Base-by-base conservation (phyloP, 2,797 vertebrate species). In the Sciaenops ocellatus region DNA sequence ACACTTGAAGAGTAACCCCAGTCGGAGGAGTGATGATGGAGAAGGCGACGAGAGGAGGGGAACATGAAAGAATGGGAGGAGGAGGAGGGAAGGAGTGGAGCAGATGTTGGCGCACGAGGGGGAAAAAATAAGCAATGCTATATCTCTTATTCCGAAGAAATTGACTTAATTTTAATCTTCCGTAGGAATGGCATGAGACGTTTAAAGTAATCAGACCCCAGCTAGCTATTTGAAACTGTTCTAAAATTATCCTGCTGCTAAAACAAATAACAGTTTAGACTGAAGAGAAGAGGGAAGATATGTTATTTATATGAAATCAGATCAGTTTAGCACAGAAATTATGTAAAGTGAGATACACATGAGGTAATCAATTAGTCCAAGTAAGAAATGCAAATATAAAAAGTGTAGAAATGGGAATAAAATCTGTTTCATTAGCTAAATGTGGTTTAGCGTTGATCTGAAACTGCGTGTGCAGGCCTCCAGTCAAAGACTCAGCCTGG, bases 1-100 rank as follows among this genome's bases (percentile, higher is more conserved):
- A 72, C 80, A 83, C 85, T 87, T 57, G 67, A 73, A 85, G 82
- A 85, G 80, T 76, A 81, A 88, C 71, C 65, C 80, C 76, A 67
- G 79, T 66, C 78, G 73, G 87, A 75, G 72, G 78, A 87, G 87
- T 84, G 87, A 84, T 89, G 89, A 88, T 78, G 74, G 88, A 88
- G 84, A 80, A 81, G 83, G 82, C 18, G 76, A 87, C 52, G 76
- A 83, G 74, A 64, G 73, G 82, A 82, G 71, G 60, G 61, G 84
- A 83, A 85, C 73, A 86, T 82, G 84, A 89, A 88, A 88, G 79
- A 51, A 73, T 69, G 60, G 71, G 70, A 59, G 69, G 50, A 75
- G 73, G 20, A 42, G 73, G 65, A 79, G 62, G 34, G 78, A 22
- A 73, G 72, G 78, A 73, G 72, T 71, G 69, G 42, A 84, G 82